phyloP scores from a whole-genome alignment of 2,113 vertebrate species.

The Neodontobutis hainanensis region DNA sequence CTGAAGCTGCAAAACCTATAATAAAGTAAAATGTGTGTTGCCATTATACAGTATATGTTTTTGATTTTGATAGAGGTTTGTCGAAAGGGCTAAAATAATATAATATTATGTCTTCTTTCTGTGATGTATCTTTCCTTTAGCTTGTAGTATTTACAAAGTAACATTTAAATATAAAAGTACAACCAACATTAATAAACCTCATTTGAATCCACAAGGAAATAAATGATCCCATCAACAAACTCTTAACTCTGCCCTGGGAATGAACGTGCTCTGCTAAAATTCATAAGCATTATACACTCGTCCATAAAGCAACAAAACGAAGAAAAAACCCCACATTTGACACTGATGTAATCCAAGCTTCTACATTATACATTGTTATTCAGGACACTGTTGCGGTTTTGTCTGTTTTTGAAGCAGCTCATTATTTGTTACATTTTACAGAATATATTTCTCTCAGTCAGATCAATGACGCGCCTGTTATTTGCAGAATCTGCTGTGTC shows the following conservation, averaged over 20 bases:
- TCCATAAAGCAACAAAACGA: conserved; percentile 11
- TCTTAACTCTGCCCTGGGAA: conserved; percentile 38
- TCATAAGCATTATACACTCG: not conserved
- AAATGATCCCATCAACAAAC: conserved; percentile 63
- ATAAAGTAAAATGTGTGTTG: too few relatives aligned
- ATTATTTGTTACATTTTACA: conserved; percentile 44
- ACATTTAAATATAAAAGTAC: conserved; percentile 30
- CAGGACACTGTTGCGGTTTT: conserved; percentile 22
- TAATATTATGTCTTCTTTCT: too few relatives aligned
- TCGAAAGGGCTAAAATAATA: not conserved
- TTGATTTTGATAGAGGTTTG: too few relatives aligned
- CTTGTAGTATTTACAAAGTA: too few relatives aligned
- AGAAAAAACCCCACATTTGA: conserved; percentile 16
- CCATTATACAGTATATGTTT: too few relatives aligned
- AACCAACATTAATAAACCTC: conserved; percentile 73
- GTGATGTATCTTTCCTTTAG: too few relatives aligned
- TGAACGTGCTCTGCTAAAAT: conserved; percentile 16
- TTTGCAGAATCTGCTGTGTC: conserved; percentile 21
- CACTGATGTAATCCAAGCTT: conserved; percentile 40
- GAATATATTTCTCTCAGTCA: conserved; percentile 27
- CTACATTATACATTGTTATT: conserved; percentile 21
- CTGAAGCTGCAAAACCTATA: too few relatives aligned
- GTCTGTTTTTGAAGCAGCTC: conserved; percentile 41
- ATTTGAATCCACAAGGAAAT: conserved; percentile 57
- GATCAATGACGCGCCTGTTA: conserved; percentile 29